Conservation (phyloP, 2,888 invertebrate genomes). For the Caradrina clavipalpis region DNA sequence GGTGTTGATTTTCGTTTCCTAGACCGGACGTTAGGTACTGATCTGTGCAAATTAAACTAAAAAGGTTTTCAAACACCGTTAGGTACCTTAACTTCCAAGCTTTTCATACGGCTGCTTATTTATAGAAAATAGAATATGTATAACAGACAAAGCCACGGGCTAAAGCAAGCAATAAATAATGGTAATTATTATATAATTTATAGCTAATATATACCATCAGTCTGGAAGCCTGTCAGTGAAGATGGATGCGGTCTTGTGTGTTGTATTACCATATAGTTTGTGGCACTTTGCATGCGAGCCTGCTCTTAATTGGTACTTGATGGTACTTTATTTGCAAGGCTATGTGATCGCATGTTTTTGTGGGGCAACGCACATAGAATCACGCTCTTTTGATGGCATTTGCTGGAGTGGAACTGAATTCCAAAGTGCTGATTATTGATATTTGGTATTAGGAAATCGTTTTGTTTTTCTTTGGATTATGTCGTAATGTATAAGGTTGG, state of each 20-base stretch:
- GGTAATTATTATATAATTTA: constrained; percentile 73
- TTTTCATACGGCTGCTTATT: too few relatives aligned
- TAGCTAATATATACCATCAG: constrained; percentile 80
- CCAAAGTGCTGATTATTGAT: constrained; percentile 49
- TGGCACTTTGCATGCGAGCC: constrained; percentile 60
- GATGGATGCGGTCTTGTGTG: constrained; percentile 66
- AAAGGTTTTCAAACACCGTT: too few relatives aligned
- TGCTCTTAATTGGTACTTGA: constrained; percentile 68
- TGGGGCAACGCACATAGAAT: constrained; percentile 49
- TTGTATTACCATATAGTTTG: constrained; percentile 64
- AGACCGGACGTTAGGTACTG: too few relatives aligned
- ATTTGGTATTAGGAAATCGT: constrained; percentile 42
- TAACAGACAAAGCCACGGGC: constrained; percentile 27
- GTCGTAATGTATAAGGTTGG: constrained; percentile 22
- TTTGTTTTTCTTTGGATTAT: constrained; percentile 11
- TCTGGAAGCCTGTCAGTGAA: constrained; percentile 69
- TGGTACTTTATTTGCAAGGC: constrained; percentile 56
- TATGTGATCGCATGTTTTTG: constrained; percentile 54
- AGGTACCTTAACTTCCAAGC: too few relatives aligned
- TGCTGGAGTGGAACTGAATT: constrained; percentile 43
- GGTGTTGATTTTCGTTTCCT: too few relatives aligned
- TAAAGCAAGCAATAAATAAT: constrained; percentile 69
- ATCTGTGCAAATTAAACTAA: too few relatives aligned
- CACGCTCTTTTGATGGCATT: constrained; percentile 44
- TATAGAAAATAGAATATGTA: constrained; percentile 3